These are phyloP conservation scores for Pseudorasbora parva DNA, from an alignment of 2,113 vertebrate genomes.

Conservation along the genomic window DNA sequence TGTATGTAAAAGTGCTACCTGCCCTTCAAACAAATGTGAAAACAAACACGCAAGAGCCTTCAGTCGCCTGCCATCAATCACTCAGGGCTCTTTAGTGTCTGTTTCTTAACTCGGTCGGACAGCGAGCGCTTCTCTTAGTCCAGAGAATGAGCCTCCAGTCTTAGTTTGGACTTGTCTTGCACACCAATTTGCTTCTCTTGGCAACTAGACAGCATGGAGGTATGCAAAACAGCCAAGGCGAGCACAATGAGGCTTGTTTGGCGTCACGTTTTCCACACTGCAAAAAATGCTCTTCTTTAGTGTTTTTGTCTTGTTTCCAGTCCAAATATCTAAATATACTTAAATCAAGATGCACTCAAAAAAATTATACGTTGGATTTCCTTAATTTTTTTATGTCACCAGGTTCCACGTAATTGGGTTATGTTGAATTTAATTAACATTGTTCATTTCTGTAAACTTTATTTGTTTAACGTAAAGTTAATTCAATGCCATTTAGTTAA, in stretches of 20 bases:
- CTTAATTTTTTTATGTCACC: no score
- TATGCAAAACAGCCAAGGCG: slow-evolving; percentile 56
- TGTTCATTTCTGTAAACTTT: no score
- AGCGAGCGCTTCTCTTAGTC: slow-evolving; percentile 30
- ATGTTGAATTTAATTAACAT: no score
- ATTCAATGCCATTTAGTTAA: no score
- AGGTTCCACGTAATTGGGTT: no score
- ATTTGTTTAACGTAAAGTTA: no score
- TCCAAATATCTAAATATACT: no score
- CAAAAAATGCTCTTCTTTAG: no score
- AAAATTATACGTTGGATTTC: no score
- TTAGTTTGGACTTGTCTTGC: slow-evolving; percentile 61
- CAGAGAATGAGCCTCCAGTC: slow-evolving; percentile 40
- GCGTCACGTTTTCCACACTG: slow-evolving; percentile 15
- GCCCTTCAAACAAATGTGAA: slow-evolving; percentile 16
- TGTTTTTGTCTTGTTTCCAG: no score
- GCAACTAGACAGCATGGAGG: slow-evolving; percentile 46
- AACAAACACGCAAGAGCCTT: neutral
- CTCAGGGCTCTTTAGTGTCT: slow-evolving; percentile 4
- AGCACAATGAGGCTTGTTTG: slow-evolving; percentile 48
- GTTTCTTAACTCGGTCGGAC: slow-evolving; percentile 29
- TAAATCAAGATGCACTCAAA: no score
- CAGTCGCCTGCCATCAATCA: slow-evolving; percentile 1
- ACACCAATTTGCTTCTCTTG: slow-evolving; percentile 58
- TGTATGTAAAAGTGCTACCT: slow-evolving; percentile 6